Evolutionary conservation across 1,140 invertebrate species (phyloP), one percentile per base, ranked within the genome.

Genomic region (Mycetomoellerius zeteki): DNA sequence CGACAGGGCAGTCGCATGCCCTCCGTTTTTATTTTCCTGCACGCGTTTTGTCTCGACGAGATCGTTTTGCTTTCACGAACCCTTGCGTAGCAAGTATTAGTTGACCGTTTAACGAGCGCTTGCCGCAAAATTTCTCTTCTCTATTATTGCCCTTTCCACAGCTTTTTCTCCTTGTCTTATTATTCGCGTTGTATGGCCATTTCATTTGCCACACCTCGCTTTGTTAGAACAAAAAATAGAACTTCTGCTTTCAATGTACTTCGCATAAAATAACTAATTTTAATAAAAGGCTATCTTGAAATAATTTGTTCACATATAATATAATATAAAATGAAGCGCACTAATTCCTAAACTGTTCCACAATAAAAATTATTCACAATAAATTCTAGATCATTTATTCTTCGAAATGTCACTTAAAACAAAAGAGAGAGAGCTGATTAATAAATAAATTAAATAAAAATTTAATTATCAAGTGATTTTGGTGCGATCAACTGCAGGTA

Each of bases 21-120:
- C 82, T n/a, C 30, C 37, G 67, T 84, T 73, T 47, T 75, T 75
- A 60, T 84, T 84, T 30, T 33, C n/a, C 33, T 30, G 47, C 56
- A 16, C 56, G 47, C 76, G 47, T 43, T 77, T 85, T 87, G 86
- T 87, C 54, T 16, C 64, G 21, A 64, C 50, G 58, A 82, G 69
- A 86, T 69, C 71, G 81, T 85, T 87, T 88, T 78, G 75, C 47
- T 89, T 50, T 77, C 76, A 21, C 62, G 43, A 8, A 65, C 73
- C 37, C 69, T 72, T 47, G 27, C 50, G 12, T 24, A 14, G 30
- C 21, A 27, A 21, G 60, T 58, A 60, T 62, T 78, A 65, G 52
- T 85, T 58, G 86, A 65, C 33, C 56, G 30, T 76, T 75, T 67
- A 77, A 87, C 69, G 12, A 85, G 64, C 43, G n/a, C 62, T 43